Base-by-base conservation (phyloP, 2,888 invertebrate genomes). In the Bedellia somnulentella region DNA sequence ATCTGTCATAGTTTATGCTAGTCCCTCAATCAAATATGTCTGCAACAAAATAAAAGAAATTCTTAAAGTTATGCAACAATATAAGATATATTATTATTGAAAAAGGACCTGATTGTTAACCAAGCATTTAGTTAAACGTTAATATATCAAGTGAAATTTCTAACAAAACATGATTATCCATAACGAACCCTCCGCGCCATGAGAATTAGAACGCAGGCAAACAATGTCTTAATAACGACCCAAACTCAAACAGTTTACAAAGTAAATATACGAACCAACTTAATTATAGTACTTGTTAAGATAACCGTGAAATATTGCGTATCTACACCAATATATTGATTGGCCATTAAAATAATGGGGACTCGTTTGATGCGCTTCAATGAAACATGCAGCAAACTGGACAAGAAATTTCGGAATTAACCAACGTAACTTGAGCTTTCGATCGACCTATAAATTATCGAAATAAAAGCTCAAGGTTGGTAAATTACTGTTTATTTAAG, bases 191-290 rank as follows among this genome's bases (percentile, higher is more conserved):
- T 17, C 6, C n/a, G n/a, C 24, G 17, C 27, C 31, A 27, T 27
- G 32, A 24, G 32, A 27, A 30, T 24, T 30, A 18, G 30, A 15
- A 22, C 27, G 15, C 26, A 5, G 17, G 25, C 30, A 30, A 30
- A 30, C 30, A 30, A 25, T 22, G 48, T 57, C 59, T 60, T 63
- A 62, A 61, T 62, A 59, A 58, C 52, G 54, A 50, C 47, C 52
- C 45, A 17, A 64, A 57, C 50, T 57, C 59, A 61, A 64, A 64
- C 60, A 67, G 62, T 70, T 58, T 59, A 54, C 57, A 55, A 57
- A 58, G 60, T 57, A 63, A 70, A 71, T 61, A 66, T 59, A 58
- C 55, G 57, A 63, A 64, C 59, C 57, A 59, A 66, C 60, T 63
- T 64, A 66, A 68, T 67, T 63, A 64, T 53, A 57, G 50, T 51